Base-by-base conservation (phyloP, 2,888 invertebrate genomes). In the Nematopogon swammerdamellus region DNA sequence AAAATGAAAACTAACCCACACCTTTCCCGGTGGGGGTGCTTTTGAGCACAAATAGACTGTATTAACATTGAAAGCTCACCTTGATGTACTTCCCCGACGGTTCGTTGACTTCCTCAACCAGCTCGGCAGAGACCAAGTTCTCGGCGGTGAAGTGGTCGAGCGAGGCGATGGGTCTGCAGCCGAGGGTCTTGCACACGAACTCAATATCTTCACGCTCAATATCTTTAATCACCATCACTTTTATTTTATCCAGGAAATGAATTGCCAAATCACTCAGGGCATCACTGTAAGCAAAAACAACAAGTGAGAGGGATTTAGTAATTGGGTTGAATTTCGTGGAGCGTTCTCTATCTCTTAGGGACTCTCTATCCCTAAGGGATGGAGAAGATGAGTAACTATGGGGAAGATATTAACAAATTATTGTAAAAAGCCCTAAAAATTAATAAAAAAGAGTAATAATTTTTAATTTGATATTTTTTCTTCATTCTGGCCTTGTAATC, bases 231-330 rank as follows among this genome's bases (percentile, higher is more conserved):
- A 98, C 97, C 89, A 99, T 91, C 49, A 97, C 95, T 72, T 99
- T 99, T 69, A 98, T 95, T 81, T 99, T 99, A 65, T 97, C 97
- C 58, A 99, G 81, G 79, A 98, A 99, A 69, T 99, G 99, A 58
- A 98, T 84, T 1, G 98, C 98, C 61, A 99, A 79, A 70, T 99
- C 98, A 57, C 93, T 97, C 18, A 99, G 85, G 5, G 98, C 97
- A 83, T 99, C 99, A 58, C 97, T 91, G 65, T n/a, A 68, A 67
- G 51, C 54, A 47, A 53, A n/a, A n/a, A n/a, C n/a, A n/a, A n/a
- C n/a, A n/a, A n/a, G n/a, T n/a, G n/a, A n/a, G n/a, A n/a, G n/a
- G n/a, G n/a, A n/a, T n/a, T n/a, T n/a, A n/a, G n/a, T n/a, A n/a
- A n/a, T n/a, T n/a, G n/a, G n/a, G n/a, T n/a, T n/a, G n/a, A n/a